Evolutionary conservation across 1,140 invertebrate genomes (phyloP).

Genomic region (Trachelipus rathkii): DNA sequence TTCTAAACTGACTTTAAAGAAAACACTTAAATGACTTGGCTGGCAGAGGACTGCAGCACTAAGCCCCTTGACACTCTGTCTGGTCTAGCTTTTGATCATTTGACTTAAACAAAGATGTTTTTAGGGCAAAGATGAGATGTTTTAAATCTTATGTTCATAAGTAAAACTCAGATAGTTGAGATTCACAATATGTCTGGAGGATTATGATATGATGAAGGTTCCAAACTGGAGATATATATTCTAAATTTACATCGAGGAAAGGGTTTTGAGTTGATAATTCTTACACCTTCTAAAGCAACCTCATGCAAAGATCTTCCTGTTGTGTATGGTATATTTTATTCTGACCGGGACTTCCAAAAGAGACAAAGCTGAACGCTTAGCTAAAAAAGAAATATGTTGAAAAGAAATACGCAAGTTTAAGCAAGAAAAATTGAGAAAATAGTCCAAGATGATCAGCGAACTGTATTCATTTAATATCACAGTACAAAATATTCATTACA

Average conservation of each 20-base stretch:
- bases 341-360: slow-evolving; percentile 69
- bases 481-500: no score
- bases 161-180: slow-evolving; percentile 77
- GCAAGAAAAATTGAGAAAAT: no score
- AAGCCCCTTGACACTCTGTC: slow-evolving; percentile 66
- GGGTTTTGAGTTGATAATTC: slow-evolving; percentile 89
- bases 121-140: slow-evolving; percentile 92
- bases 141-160: slow-evolving; percentile 89
- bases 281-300: slow-evolving; percentile 51
- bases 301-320: slow-evolving; percentile 67
- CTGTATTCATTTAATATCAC: no score
- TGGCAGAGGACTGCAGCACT: slow-evolving; percentile 64
- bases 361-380: no score
- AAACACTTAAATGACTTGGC: slow-evolving; percentile 93
- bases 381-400: no score
- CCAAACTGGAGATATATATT: slow-evolving; percentile 90
- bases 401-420: no score
- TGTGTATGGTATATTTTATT: slow-evolving; percentile 81
- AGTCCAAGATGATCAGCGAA: no score
- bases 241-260: slow-evolving; percentile 89
- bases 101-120: slow-evolving; percentile 91
- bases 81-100: slow-evolving; percentile 93
- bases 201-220: slow-evolving; percentile 74
- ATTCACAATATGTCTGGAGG: slow-evolving; percentile 82
- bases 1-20: slow-evolving; percentile 90